These are phyloP conservation scores for Meiosimyza decipiens DNA, from an alignment of 2,888 invertebrate genomes.

Conservation along the genomic window DNA sequence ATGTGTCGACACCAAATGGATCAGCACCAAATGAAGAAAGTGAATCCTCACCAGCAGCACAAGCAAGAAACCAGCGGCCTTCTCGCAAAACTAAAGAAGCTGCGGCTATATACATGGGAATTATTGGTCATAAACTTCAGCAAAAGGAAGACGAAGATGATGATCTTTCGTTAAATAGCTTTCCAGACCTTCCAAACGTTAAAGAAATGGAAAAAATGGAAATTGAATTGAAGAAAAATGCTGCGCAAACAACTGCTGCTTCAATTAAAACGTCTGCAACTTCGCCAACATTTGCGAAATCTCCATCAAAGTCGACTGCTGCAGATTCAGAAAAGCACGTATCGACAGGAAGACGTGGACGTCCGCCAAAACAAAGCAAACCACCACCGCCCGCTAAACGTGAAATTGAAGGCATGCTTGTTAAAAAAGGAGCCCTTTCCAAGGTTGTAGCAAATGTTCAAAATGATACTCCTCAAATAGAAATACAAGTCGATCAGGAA, in stretches of 20 bases:
- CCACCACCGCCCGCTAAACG: conserved; percentile 49
- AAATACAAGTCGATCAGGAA: conserved; percentile 12
- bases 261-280: conserved; percentile 23
- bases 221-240: conserved; percentile 69
- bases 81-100: conserved; percentile 81
- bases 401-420: conserved; percentile 62
- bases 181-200: conserved; percentile 75
- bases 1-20: conserved; percentile 31
- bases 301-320: conserved; percentile 21
- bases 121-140: conserved; percentile 76
- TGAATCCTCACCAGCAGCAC: conserved; percentile 55
- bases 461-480: conserved; percentile 36
- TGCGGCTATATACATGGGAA: conserved; percentile 79
- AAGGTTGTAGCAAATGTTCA: conserved; percentile 48
- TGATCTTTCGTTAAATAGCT: conserved; percentile 74
- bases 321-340: conserved; percentile 41
- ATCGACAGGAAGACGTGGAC: conserved; percentile 49
- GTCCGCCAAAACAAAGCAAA: conserved; percentile 54
- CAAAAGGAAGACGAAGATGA: conserved; percentile 74
- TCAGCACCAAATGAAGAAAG: conserved; percentile 40
- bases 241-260: conserved; percentile 47
- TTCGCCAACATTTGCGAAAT: conserved; percentile 32
- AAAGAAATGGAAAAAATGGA: conserved; percentile 73
- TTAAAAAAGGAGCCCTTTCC: conserved; percentile 60
- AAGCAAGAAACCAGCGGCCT: conserved; percentile 67